phyloP scores from a whole-genome alignment of 1,140 invertebrate genomes.

The Lordiphosa mommai region DNA sequence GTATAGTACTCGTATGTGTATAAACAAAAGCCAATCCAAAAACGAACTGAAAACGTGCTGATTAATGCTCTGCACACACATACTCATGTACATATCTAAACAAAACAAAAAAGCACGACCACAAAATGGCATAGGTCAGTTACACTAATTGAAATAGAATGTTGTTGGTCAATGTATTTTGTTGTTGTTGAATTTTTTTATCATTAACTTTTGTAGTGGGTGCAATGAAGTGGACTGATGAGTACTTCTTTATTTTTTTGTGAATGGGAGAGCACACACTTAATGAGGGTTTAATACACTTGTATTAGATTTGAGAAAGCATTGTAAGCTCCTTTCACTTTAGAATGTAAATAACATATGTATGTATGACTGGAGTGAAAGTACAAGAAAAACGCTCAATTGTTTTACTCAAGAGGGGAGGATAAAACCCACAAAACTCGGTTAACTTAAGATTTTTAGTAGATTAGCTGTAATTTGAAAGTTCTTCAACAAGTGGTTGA shows the following conservation, averaged over 20 bases:
- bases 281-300: conserved; percentile 18
- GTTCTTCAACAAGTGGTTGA: conserved; percentile 7
- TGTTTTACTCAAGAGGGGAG: background rate
- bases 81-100: conserved; percentile 6
- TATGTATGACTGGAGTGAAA: conserved; percentile 32
- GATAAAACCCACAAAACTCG: background rate
- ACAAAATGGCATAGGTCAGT: conserved; percentile 71
- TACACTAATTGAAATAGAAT: conserved; percentile 76
- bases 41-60: conserved; percentile 57
- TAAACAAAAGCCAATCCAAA: conserved; percentile 33
- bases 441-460: background rate
- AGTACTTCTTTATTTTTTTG: no score
- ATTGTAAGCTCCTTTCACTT: conserved; percentile 57
- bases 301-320: conserved; percentile 48
- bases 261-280: conserved; percentile 37
- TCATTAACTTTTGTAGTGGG: conserved; percentile 21
- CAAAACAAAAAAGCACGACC: background rate
- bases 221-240: conserved; percentile 13
- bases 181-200: conserved; percentile 3
- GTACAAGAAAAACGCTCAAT: conserved; percentile 12
- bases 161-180: conserved; percentile 30
- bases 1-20: conserved; percentile 15
- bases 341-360: conserved; percentile 31
- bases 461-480: background rate
- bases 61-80: conserved; percentile 47